Conservation (phyloP, 2,113 vertebrate species). For the Spermophilus dauricus region DNA sequence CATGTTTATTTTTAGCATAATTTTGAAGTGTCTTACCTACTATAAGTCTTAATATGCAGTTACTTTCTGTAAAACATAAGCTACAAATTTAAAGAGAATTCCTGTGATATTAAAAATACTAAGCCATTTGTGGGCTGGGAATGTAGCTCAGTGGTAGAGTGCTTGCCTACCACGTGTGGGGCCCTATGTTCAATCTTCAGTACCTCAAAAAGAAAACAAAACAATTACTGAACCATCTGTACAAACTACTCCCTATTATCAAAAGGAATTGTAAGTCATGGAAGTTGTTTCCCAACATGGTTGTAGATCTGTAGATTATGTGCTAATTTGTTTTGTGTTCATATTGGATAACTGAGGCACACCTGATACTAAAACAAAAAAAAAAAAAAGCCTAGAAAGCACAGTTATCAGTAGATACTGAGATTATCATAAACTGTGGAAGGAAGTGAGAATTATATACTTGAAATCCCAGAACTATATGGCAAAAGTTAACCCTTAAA, state of each 20-base stretch:
- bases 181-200: neutral
- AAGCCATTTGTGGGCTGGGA: neutral
- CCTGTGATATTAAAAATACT: neutral
- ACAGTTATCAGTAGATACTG: neutral
- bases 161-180: neutral
- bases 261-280: neutral
- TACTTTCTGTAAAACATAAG: slow-evolving; percentile 43
- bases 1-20: slow-evolving; percentile 66
- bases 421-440: neutral
- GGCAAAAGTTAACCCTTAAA: neutral
- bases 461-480: slow-evolving; percentile 7
- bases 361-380: slow-evolving; percentile 35
- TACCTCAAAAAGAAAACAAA: neutral
- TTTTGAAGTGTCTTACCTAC: slow-evolving; percentile 53
- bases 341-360: slow-evolving; percentile 37
- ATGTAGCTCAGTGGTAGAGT: neutral
- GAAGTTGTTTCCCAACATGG: neutral
- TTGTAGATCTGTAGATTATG: neutral
- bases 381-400: slow-evolving; percentile 47
- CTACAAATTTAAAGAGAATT: slow-evolving; percentile 3
- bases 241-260: slow-evolving; percentile 12
- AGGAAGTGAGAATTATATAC: neutral
- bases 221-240: neutral
- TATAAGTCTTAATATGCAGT: slow-evolving; percentile 38
- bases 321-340: slow-evolving; percentile 18